phyloP scores from a whole-genome alignment of 2,797 vertebrate species.

The Uromys caudimaculatus region DNA sequence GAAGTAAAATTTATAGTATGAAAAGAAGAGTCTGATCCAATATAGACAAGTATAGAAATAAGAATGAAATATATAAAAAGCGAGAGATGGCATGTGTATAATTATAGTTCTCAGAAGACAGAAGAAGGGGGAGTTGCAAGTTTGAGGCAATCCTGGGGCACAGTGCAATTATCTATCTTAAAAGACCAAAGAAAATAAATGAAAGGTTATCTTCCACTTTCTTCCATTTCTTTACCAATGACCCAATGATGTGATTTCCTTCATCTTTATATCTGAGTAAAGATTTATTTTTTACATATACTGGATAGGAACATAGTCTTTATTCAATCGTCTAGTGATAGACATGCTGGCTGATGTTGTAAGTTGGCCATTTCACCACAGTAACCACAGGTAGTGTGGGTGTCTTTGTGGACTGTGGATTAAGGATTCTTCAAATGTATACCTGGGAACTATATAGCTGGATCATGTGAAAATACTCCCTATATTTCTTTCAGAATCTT shows the following conservation, averaged over 20 bases:
- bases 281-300: not conserved
- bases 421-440: not conserved
- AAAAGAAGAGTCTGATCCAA: not conserved
- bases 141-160: not conserved
- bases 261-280: not conserved
- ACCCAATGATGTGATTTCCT: not conserved
- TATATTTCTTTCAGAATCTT: not conserved
- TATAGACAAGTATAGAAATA: not conserved
- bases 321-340: not conserved
- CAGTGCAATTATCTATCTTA: not conserved
- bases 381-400: not conserved
- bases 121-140: not conserved
- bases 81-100: not conserved
- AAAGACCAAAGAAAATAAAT: not conserved
- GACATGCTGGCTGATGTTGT: not conserved
- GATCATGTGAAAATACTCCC: not conserved
- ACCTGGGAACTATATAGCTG: not conserved
- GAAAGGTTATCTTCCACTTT: not conserved
- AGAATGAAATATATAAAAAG: conserved; percentile 29
- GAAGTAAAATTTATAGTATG: conserved; percentile 31
- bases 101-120: not conserved
- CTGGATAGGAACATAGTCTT: not conserved
- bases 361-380: not conserved
- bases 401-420: not conserved
- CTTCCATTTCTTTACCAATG: not conserved